Conservation (phyloP, 2,888 invertebrate species). For the Alitta virens region DNA sequence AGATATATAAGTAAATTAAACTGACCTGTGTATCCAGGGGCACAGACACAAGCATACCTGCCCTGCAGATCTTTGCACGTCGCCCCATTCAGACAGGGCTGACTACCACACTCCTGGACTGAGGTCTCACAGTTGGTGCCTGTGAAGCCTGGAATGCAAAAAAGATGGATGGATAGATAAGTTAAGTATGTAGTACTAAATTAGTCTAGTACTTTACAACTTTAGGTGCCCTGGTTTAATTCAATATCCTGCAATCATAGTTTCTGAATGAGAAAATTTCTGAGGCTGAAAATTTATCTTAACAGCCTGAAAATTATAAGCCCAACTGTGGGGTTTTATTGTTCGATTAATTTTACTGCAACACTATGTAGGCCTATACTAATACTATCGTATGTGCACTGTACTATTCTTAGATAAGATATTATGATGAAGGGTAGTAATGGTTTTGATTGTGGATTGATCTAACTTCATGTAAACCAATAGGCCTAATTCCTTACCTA, state of each 20-base stretch:
- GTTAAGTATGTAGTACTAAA: neutral
- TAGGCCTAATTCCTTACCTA: too few species aligned
- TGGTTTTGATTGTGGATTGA: too few species aligned
- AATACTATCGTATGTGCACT: too few species aligned
- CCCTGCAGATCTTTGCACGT: slow-evolving; percentile 71
- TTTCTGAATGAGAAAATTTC: too few species aligned
- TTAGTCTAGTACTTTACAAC: neutral
- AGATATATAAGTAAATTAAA: neutral
- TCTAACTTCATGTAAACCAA: too few species aligned
- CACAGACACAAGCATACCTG: slow-evolving; percentile 34
- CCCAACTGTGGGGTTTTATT: too few species aligned
- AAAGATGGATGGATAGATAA: neutral
- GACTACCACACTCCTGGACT: slow-evolving; percentile 92
- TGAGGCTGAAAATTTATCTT: too few species aligned
- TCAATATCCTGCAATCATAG: neutral
- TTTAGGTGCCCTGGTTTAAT: neutral
- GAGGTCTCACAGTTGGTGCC: slow-evolving; percentile 8
- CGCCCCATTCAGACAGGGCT: slow-evolving; percentile 91
- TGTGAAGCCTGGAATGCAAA: neutral
- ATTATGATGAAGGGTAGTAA: too few species aligned
- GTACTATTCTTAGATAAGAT: too few species aligned
- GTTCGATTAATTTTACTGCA: too few species aligned
- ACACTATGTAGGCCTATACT: too few species aligned
- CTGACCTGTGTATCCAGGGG: slow-evolving; percentile 35
- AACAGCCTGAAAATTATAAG: too few species aligned